Evolutionary conservation across 2,797 vertebrate genomes (phyloP).

Genomic region (Eleutherodactylus coqui): DNA sequence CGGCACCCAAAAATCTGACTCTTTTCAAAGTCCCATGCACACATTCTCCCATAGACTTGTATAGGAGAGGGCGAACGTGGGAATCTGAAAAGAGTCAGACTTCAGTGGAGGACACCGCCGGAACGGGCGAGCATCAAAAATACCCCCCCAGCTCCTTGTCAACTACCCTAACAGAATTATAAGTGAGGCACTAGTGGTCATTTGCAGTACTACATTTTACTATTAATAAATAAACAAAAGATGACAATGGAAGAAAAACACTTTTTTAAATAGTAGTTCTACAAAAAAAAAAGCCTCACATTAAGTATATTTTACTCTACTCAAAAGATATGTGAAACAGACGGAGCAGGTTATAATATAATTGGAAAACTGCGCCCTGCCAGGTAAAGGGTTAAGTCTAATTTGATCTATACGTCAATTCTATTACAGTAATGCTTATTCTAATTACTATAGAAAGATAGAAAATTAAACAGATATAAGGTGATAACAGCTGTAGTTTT

Average conservation of each 20-base stretch:
- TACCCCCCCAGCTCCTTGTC: no score
- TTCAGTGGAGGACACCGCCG: no score
- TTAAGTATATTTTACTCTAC: neutral
- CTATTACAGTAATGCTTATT: slow-evolving; percentile 18
- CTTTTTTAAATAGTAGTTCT: neutral
- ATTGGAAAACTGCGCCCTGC: neutral
- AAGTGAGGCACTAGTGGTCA: neutral
- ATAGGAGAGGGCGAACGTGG: no score
- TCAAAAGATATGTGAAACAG: no score
- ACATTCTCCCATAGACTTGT: no score
- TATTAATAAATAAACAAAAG: neutral
- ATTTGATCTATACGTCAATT: slow-evolving; percentile 45
- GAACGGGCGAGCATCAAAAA: no score
- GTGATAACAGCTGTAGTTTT: slow-evolving; percentile 21
- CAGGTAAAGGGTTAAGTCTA: slow-evolving; percentile 21
- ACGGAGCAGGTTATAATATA: neutral
- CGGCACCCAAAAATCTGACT: no score
- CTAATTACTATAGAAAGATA: slow-evolving; percentile 31
- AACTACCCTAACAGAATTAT: no score
- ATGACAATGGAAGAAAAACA: neutral
- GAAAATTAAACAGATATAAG: slow-evolving; percentile 45
- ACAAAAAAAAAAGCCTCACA: neutral
- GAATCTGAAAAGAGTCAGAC: no score
- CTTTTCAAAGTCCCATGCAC: no score
- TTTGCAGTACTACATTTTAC: neutral